These are phyloP conservation scores for Mus minutoides DNA, from an alignment of 2,797 vertebrate genomes.

Conservation along the genomic window DNA sequence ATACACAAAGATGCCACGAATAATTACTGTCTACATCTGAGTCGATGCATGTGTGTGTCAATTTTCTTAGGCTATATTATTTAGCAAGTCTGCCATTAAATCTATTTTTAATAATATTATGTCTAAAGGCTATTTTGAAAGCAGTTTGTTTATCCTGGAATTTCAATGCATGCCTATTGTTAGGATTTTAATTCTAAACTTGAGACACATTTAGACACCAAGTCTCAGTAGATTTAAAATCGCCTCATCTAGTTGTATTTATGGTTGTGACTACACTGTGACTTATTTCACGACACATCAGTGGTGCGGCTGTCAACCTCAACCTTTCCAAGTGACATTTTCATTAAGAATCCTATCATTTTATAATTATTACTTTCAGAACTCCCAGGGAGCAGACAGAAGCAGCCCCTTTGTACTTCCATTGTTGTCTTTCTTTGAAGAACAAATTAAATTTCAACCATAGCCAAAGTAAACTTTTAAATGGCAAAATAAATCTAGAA, in stretches of 20 bases:
- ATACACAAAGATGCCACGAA: conserved; percentile 57
- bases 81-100: conserved; percentile 81
- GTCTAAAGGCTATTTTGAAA: conserved; percentile 67
- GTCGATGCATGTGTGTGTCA: conserved; percentile 62
- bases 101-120: conserved; percentile 73
- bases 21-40: conserved; percentile 67
- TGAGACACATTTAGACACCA: conserved; percentile 86
- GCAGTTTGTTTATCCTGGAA: conserved; percentile 63
- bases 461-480: conserved; percentile 88
- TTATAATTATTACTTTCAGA: conserved; percentile 90
- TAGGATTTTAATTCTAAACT: conserved; percentile 82
- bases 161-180: conserved; percentile 64
- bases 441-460: conserved; percentile 88
- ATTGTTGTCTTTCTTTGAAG: conserved; percentile 89
- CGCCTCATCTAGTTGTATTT: conserved; percentile 85
- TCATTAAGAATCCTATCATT: conserved; percentile 90
- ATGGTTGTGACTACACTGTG: conserved; percentile 85
- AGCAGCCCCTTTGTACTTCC: conserved; percentile 85
- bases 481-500: conserved; percentile 86
- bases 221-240: conserved; percentile 86
- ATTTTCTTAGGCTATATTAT: conserved; percentile 83
- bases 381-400: conserved; percentile 87
- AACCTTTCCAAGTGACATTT: conserved; percentile 89
- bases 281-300: conserved; percentile 83
- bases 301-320: conserved; percentile 85